A percentile compares a stretch with the other conserved stretches of the same genome.
These are phyloP conservation scores for Cacatua alba DNA, from an alignment of 2,113 vertebrate species.

Conservation along the genomic window DNA sequence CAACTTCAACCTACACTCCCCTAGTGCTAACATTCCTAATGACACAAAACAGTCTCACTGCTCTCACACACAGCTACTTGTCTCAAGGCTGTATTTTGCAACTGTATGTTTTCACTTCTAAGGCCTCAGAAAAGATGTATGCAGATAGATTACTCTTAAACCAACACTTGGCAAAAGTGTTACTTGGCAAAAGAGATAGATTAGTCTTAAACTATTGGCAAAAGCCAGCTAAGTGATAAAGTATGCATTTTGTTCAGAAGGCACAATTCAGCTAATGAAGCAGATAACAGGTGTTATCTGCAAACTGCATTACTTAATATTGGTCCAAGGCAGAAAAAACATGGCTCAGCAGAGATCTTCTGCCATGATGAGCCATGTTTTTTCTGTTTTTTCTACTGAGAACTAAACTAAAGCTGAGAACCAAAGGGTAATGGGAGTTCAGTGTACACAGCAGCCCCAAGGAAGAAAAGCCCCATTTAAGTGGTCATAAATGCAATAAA, in stretches of 20 bases:
- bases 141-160: background rate
- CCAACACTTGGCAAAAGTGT: background rate
- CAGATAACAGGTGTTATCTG: background rate
- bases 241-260: background rate
- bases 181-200: background rate
- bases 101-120: background rate
- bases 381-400: background rate
- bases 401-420: background rate
- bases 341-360: background rate
- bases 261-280: background rate
- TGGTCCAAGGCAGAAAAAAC: background rate
- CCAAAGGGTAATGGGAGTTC: background rate
- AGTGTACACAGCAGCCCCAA: background rate
- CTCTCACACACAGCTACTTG: background rate
- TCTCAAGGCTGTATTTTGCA: background rate
- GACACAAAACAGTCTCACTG: background rate
- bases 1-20: background rate
- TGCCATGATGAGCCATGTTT: no score
- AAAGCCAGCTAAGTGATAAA: background rate
- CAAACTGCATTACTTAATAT: background rate
- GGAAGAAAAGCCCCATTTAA: background rate
- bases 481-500: background rate
- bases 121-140: background rate
- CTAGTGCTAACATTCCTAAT: accelerated
- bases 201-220: background rate